phyloP scores from a whole-genome alignment of 2,888 invertebrate genomes.

The Andrena dorsata region DNA sequence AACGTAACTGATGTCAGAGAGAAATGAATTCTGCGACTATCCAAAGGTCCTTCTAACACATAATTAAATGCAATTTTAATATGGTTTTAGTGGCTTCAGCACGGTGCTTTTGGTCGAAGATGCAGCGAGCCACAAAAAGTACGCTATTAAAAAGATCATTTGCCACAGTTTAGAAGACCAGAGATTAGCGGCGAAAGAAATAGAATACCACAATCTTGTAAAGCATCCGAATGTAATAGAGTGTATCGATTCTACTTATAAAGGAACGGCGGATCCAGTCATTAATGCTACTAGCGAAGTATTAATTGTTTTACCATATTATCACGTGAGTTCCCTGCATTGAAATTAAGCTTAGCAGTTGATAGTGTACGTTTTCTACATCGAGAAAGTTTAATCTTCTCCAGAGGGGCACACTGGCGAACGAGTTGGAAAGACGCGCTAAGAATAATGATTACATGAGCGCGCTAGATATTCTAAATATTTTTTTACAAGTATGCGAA shows the following conservation, averaged over 20 bases:
- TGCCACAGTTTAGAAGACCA: conserved; percentile 93
- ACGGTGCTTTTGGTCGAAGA: conserved; percentile 92
- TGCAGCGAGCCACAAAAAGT: conserved; percentile 87
- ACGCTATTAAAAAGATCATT: conserved; percentile 92
- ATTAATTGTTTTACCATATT: conserved; percentile 91
- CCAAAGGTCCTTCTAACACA: neutral
- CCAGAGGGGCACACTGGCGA: conserved; percentile 90
- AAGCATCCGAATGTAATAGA: conserved; percentile 91
- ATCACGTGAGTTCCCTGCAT: conserved; percentile 85
- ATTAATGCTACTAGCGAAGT: conserved; percentile 90
- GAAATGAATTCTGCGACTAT: neutral
- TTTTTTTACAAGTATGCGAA: conserved; percentile 91
- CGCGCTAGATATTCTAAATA: conserved; percentile 88
- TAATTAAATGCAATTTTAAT: conserved; percentile 33
- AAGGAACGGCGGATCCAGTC: conserved; percentile 89
- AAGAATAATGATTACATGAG: conserved; percentile 88
- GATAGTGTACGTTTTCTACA: neutral
- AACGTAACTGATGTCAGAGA: neutral
- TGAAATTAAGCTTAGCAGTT: neutral
- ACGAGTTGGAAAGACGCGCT: conserved; percentile 88
- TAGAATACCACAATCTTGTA: conserved; percentile 90
- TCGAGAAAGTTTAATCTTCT: conserved; percentile 50
- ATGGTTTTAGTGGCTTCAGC: conserved; percentile 91
- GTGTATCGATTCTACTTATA: conserved; percentile 89
- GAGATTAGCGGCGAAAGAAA: conserved; percentile 89